Conservation (phyloP, 2,797 vertebrate species). For the Hemibagrus guttatus region DNA sequence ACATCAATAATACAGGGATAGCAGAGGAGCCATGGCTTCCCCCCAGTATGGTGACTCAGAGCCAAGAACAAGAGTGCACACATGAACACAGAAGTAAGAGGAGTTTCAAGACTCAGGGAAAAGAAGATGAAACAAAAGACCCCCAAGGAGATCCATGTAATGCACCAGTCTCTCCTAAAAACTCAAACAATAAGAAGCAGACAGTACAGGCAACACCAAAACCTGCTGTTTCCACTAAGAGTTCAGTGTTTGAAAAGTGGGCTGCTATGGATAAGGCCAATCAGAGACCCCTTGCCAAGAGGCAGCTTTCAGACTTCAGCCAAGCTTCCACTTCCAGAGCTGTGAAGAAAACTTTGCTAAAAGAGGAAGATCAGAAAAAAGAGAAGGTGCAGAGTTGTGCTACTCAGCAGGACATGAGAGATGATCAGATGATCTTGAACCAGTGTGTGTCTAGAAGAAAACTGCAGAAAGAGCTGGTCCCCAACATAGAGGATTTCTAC, state of each 20-base stretch:
- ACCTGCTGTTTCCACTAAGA: conserved; percentile 32
- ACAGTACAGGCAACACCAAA: background rate
- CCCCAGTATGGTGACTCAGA: background rate
- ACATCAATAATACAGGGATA: conserved; percentile 20
- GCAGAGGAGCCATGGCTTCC: conserved; percentile 8
- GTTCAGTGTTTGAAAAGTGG: conserved; percentile 57
- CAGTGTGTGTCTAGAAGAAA: conserved; percentile 24
- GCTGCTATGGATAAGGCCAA: conserved; percentile 46
- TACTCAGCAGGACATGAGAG: background rate
- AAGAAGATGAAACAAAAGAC: background rate
- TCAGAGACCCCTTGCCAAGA: conserved; percentile 50
- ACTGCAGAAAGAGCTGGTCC: conserved; percentile 45
- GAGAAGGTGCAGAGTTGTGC: background rate
- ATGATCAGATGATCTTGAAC: conserved; percentile 14
- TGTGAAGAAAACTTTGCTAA: conserved; percentile 47
- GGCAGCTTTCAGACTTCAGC: conserved; percentile 48
- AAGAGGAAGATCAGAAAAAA: conserved; percentile 1
- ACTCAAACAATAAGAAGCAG: background rate
- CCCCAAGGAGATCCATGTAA: background rate
- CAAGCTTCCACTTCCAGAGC: conserved; percentile 13
- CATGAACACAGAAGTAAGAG: background rate
- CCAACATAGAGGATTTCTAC: conserved; percentile 44
- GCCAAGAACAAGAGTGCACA: background rate
- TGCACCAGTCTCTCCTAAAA: background rate
- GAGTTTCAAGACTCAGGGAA: background rate